Conservation (phyloP, 1,140 invertebrate species). For the Rhysida immarginata region DNA sequence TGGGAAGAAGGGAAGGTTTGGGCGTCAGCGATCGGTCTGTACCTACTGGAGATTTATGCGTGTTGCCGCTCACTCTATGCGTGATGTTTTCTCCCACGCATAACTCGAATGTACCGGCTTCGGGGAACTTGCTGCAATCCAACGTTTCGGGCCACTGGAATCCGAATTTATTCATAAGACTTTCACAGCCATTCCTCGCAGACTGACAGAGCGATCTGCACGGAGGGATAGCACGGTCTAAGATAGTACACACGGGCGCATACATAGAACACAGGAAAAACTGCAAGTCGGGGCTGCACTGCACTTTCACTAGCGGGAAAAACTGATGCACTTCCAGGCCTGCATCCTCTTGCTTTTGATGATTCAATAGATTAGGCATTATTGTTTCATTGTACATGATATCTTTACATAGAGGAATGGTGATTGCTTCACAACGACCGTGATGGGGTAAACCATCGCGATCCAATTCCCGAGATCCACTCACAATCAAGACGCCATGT, state of each 20-base stretch:
- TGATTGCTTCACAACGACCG: conserved; percentile 80
- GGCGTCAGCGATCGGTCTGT: no score
- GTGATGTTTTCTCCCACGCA: conserved; percentile 78
- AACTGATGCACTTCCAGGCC: conserved; percentile 85
- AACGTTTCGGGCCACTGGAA: conserved; percentile 87
- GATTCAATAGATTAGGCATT: conserved; percentile 85
- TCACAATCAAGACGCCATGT: background rate
- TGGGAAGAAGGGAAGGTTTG: conserved; percentile 17
- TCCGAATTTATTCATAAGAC: conserved; percentile 80
- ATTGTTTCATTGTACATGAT: conserved; percentile 91
- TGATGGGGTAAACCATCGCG: conserved; percentile 47
- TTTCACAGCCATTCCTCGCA: conserved; percentile 73
- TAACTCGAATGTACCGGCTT: conserved; percentile 43
- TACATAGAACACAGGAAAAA: conserved; percentile 94
- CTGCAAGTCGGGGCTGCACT: conserved; percentile 83
- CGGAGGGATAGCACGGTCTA: conserved; percentile 77
- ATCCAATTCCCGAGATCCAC: background rate
- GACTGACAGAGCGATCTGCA: conserved; percentile 81
- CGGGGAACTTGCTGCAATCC: conserved; percentile 80
- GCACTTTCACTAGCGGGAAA: conserved; percentile 86
- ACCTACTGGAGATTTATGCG: background rate
- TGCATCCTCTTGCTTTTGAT: conserved; percentile 88
- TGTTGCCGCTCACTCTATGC: conserved; percentile 12
- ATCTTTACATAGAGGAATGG: conserved; percentile 77
- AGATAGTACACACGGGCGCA: conserved; percentile 85